Conservation (phyloP, 2,797 vertebrate species). For the Tadarida brasiliensis region DNA sequence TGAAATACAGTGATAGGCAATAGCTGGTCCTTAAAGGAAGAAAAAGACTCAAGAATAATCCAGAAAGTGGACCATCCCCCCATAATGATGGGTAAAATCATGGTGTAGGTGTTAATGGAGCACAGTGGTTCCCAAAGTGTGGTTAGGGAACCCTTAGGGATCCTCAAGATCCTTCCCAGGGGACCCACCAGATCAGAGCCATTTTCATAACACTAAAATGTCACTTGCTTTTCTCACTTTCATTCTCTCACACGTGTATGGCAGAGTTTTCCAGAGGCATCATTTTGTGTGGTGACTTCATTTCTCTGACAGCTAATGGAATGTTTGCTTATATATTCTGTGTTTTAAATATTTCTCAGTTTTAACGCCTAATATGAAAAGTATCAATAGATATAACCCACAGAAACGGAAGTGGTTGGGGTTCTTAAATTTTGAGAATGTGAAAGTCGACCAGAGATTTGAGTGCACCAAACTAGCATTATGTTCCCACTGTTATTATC, state of each 20-base stretch:
- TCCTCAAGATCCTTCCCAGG: not conserved
- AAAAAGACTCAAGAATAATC: not conserved
- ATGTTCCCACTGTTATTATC: not conserved
- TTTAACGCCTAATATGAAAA: conserved; percentile 13
- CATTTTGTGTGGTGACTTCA: not conserved
- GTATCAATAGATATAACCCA: not conserved
- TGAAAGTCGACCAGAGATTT: not conserved
- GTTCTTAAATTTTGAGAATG: not conserved
- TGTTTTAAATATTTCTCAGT: not conserved
- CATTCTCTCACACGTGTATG: not conserved
- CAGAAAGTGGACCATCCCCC: not conserved
- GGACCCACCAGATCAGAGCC: not conserved
- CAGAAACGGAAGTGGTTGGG: not conserved
- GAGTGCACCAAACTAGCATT: not conserved
- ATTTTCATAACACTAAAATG: not conserved
- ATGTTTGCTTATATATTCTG: not conserved
- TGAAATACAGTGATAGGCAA: not conserved
- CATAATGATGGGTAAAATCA: not conserved
- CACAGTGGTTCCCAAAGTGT: not conserved
- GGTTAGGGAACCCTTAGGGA: not conserved
- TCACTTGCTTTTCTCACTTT: not conserved
- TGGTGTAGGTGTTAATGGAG: not conserved
- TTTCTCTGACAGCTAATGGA: not conserved
- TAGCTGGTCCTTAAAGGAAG: not conserved
- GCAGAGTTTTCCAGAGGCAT: not conserved